Conservation (phyloP, 64 coral and sea anemone species). For the Montipora sp. region DNA sequence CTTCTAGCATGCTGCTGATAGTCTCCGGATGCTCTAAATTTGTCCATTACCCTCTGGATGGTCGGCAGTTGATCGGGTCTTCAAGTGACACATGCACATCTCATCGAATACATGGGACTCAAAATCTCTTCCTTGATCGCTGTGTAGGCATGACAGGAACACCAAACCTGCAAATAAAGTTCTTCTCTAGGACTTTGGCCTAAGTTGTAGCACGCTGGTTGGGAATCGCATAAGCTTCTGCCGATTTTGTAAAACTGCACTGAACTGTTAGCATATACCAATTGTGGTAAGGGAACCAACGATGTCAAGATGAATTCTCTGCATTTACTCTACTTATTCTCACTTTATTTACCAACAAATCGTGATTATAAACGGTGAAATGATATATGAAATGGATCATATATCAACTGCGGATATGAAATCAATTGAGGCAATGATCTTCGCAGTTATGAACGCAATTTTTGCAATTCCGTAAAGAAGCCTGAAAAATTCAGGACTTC, state of each 20-base stretch:
- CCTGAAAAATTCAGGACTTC: too few species aligned
- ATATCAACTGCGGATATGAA: too few species aligned
- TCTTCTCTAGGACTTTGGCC: constrained; percentile 8
- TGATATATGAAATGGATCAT: too few species aligned
- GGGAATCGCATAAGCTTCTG: constrained; percentile 36
- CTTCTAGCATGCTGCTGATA: constrained; percentile 41
- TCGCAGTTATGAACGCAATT: too few species aligned
- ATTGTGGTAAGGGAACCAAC: constrained; percentile 41
- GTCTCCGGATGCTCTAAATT: constrained; percentile 65
- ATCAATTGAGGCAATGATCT: too few species aligned
- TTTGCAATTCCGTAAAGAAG: too few species aligned
- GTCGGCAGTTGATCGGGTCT: constrained; percentile 61
- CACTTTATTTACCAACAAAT: too few species aligned
- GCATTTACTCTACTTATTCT: neutral
- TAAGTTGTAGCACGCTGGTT: too few species aligned
- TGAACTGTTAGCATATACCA: constrained; percentile 24
- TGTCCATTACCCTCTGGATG: constrained; percentile 72
- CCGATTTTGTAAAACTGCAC: constrained; percentile 14
- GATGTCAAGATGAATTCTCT: constrained; percentile 58
- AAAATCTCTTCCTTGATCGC: constrained; percentile 56
- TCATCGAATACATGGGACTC: constrained; percentile 44
- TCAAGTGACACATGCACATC: constrained; percentile 43
- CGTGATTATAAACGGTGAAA: too few species aligned
- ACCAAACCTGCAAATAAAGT: constrained; percentile 59
- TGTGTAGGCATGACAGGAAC: constrained; percentile 70